Conservation (phyloP, 1,140 invertebrate species). For the Hylyphantes graminicola region DNA sequence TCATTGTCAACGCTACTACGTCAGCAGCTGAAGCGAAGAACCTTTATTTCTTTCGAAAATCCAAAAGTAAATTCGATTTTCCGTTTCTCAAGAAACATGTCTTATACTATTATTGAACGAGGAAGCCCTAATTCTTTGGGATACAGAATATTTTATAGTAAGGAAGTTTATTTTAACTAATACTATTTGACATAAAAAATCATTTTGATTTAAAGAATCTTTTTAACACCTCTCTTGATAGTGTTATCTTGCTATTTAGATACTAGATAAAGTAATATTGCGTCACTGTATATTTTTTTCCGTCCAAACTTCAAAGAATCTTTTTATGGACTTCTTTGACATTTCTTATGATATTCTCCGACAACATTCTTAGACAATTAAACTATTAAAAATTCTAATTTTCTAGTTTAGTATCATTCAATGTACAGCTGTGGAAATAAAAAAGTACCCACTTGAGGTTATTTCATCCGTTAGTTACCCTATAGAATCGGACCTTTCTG, state of each 20-base stretch:
- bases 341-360: background rate
- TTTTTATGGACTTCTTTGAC: background rate
- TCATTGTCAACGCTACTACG: background rate
- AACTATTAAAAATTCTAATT: background rate
- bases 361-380: background rate
- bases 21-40: background rate
- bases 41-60: background rate
- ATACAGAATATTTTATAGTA: slow-evolving; percentile 88
- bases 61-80: background rate
- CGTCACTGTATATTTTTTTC: background rate
- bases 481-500: no score
- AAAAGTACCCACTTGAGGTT: no score
- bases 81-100: slow-evolving; percentile 12
- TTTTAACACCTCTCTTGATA: background rate
- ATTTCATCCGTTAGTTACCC: no score
- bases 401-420: no score
- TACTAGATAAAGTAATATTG: background rate
- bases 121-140: slow-evolving; percentile 83
- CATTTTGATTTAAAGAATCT: background rate
- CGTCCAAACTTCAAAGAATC: background rate
- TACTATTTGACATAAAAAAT: background rate
- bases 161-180: slow-evolving; percentile 70
- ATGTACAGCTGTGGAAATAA: no score
- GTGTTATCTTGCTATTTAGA: background rate
- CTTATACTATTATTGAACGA: slow-evolving; percentile 79